Base-by-base conservation (phyloP, 2,797 vertebrate genomes). In the Cynodonichthys magdalenae region DNA sequence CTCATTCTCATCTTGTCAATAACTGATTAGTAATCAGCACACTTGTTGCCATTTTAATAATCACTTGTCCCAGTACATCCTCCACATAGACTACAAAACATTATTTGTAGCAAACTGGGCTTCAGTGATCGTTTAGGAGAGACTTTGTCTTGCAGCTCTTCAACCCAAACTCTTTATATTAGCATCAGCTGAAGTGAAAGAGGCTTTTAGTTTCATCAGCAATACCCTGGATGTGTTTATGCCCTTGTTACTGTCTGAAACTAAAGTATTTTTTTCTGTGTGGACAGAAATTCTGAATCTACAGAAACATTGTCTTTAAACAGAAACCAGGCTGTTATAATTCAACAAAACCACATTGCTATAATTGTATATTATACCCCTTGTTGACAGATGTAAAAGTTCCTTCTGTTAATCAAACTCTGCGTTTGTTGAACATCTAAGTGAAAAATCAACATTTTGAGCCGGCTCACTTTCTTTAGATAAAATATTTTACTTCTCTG, bases 401-500 rank as follows among this genome's bases (percentile, higher is more conserved):
- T 44, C 28, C 1, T 6, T 24, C 31, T n/a, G 29, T 39, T 53
- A 12, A 49, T 41, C 9, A 56, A 59, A 59, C 14, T 15, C 44
- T 29, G 27, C 44, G 29, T 51, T 53, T 54, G 31, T 19, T 46
- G 27, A 48, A 11, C 39, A 20, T 44, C 41, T 14, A 42, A 53
- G 45, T 66, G 5, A 58, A 75, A 14, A 52, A 44, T 53, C 17
- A 18, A 46, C 39, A 56, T 34, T 34, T 61, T 28, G 62, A 28
- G 12, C 48, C 31, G 8, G 31, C 31, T 8, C 31, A 39, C 36
- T 39, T 39, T 52, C 18, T 31, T 48, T 41, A 6, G 29, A 46
- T 42, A 52, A 51, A 53, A 51, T 15, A 18, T 28, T 66, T 41
- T 45, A 19, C 39, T 67, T 69, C 39, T 58, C 57, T 49, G 14